Conservation (phyloP, 2,888 invertebrate genomes). For the Ellobium chinense region DNA sequence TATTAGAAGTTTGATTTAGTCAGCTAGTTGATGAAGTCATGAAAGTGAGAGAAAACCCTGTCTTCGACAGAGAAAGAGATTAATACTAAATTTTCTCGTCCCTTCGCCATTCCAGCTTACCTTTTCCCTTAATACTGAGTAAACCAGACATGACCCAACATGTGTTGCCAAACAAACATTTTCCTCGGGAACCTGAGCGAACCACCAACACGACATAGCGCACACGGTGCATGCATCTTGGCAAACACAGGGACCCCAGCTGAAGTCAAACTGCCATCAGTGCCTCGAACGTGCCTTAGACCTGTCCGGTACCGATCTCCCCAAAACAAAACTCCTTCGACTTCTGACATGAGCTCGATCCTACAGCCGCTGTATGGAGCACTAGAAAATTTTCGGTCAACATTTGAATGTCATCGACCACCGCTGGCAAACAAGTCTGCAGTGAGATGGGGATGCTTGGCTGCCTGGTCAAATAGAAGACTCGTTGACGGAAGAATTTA, state of each 20-base stretch:
- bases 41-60: neutral
- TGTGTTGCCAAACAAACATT: neutral
- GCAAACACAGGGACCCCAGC: neutral
- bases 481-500: neutral
- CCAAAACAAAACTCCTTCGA: too few species aligned
- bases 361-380: too few species aligned
- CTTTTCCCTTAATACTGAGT: neutral
- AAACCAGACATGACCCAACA: neutral
- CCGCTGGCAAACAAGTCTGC: neutral
- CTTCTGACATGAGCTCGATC: too few species aligned
- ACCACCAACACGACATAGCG: too few species aligned
- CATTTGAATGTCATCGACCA: neutral
- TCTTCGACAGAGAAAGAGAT: neutral
- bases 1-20: too few species aligned
- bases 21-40: too few species aligned
- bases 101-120: neutral
- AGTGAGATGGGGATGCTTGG: neutral
- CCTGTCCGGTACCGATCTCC: too few species aligned
- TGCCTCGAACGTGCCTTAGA: neutral
- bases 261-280: neutral
- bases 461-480: neutral
- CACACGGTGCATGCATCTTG: neutral
- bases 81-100: too few species aligned
- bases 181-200: neutral
- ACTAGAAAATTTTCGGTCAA: neutral